Conservation (phyloP, 2,113 vertebrate species). For the Mobula hypostoma region DNA sequence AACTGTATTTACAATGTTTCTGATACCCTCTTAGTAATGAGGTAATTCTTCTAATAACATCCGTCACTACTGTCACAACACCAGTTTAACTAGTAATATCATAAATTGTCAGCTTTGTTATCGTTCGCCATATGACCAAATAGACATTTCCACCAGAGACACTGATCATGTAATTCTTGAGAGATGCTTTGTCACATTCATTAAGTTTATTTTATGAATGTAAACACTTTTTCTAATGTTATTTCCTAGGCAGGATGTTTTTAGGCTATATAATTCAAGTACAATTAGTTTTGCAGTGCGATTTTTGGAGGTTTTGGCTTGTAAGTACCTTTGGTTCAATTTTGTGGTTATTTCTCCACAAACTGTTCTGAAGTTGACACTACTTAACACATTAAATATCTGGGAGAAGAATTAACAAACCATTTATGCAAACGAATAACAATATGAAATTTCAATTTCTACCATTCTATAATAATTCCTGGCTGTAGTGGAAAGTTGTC, state of each 20-base stretch:
- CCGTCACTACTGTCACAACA: neutral
- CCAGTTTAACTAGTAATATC: neutral
- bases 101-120: neutral
- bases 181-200: neutral
- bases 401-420: neutral
- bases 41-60: neutral
- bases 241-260: neutral
- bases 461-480: neutral
- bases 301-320: neutral
- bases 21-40: neutral
- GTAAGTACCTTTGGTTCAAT: neutral
- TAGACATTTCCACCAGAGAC: neutral
- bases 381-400: neutral
- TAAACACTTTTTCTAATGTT: neutral
- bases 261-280: neutral
- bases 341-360: neutral
- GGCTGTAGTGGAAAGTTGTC: neutral
- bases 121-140: neutral
- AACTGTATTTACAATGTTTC: neutral
- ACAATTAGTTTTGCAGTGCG: neutral
- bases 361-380: neutral
- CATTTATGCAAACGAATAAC: neutral
- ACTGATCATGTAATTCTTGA: neutral
- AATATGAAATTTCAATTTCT: neutral
- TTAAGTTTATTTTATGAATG: neutral